Conservation (phyloP, 2,113 vertebrate species). For the Toxotes chatareus region DNA sequence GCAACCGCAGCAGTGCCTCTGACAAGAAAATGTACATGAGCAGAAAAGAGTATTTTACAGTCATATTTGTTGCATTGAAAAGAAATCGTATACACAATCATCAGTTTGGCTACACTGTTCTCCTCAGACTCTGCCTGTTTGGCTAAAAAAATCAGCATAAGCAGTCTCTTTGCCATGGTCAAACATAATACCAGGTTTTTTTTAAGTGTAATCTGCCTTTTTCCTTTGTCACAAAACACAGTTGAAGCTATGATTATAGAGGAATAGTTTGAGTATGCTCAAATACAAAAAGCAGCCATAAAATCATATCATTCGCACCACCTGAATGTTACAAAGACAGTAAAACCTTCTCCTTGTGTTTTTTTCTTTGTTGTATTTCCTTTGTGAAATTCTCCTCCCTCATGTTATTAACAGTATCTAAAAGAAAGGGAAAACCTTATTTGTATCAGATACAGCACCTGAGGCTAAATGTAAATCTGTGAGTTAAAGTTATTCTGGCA, state of each 20-base stretch:
- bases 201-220: neutral
- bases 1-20: neutral
- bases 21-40: neutral
- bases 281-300: neutral
- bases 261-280: neutral
- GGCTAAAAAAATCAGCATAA: neutral
- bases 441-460: constrained; percentile 17
- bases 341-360: neutral
- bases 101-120: neutral
- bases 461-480: constrained; percentile 42
- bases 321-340: neutral
- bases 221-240: neutral
- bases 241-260: neutral
- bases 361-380: constrained; percentile 30
- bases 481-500: constrained; percentile 43
- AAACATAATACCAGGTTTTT: too few relatives aligned
- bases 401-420: neutral
- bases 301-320: neutral
- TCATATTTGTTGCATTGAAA: neutral
- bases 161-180: neutral
- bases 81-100: neutral
- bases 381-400: constrained; percentile 6
- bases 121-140: neutral
- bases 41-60: neutral
- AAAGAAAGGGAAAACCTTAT: constrained; percentile 15